Base-by-base conservation (phyloP, 2,888 invertebrate species). In the Agrochola circellaris region DNA sequence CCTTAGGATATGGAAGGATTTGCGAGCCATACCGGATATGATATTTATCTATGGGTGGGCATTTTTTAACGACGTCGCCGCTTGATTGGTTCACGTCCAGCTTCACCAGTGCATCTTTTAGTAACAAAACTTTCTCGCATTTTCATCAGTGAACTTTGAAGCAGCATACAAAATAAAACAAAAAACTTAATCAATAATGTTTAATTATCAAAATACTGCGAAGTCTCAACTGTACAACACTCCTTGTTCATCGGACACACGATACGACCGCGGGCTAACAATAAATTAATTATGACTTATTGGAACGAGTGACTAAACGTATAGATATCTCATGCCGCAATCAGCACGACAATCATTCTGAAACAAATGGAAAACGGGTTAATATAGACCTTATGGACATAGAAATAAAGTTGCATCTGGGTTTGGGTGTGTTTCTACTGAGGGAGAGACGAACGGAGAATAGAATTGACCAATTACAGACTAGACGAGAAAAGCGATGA, bases 341-440 rank as follows among this genome's bases (percentile, higher is more conserved):
- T 96, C 86, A 96, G 89, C 88, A 96, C 96, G 84, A 96, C 95
- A 86, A 96, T 96, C 96, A 96, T 96, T 92, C 96, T 96, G 96
- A 84, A 96, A 96, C 88, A 92, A 91, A 90, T 88, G 81, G 74
- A 67, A 70, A 82, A 68, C 11, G n/a, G 60, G 15, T 85, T 61
- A 73, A 15, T 42, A 13, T 48, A 26, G 23, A 73, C 15, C 26
- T 56, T 56, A 64, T 20, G 26, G 0, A 6, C 38, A 51, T 1
- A 23, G 23, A 8, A 20, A 26, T 15, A 74, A 26, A 65, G 45
- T 56, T 48, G 7, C 6, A n/a, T 45, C 5, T 26, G 15, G 26
- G 23, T 51, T 17, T 15, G 13, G 4, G 34, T 60, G 23, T 2
- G 34, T 20, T 48, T 73, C 1, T n/a, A 26, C 3, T 58, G 6